Evolutionary conservation across 2,113 vertebrate species (phyloP).

Genomic region (Sporophila hypoxantha): DNA sequence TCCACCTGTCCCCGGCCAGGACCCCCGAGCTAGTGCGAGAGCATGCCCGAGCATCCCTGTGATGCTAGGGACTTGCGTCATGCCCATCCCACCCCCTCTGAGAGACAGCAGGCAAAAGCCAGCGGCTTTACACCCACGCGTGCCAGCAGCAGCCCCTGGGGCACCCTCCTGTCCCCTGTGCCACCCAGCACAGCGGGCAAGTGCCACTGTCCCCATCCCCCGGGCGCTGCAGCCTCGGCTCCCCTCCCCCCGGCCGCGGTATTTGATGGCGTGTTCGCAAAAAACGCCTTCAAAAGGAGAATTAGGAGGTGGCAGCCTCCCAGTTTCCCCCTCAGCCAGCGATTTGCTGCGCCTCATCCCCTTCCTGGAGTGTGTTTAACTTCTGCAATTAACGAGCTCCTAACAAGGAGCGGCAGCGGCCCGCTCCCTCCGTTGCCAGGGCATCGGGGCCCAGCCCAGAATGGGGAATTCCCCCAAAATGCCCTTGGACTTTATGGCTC

Average conservation of each 20-base stretch:
- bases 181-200: not conserved
- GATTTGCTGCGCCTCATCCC: not conserved
- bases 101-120: not conserved
- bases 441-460: conserved; percentile 23
- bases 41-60: rapidly evolving
- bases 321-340: not conserved
- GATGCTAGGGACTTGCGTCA: not conserved
- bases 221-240: not conserved
- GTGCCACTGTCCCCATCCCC: not conserved
- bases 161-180: not conserved
- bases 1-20: rapidly evolving
- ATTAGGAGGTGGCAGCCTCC: not conserved
- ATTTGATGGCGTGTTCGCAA: not conserved
- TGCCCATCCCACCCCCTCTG: not conserved
- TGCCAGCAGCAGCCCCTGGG: not conserved
- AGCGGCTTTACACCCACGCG: not conserved
- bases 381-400: conserved; percentile 36
- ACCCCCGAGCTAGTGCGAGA: not conserved
- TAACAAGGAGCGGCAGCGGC: not conserved
- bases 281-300: not conserved
- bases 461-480: conserved; percentile 63
- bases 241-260: rapidly evolving
- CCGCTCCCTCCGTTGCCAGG: not conserved
- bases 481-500: conserved; percentile 77
- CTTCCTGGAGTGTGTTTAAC: conserved; percentile 28